Conservation (phyloP, 2,888 invertebrate genomes). For the Archaeoteleia sp. region DNA sequence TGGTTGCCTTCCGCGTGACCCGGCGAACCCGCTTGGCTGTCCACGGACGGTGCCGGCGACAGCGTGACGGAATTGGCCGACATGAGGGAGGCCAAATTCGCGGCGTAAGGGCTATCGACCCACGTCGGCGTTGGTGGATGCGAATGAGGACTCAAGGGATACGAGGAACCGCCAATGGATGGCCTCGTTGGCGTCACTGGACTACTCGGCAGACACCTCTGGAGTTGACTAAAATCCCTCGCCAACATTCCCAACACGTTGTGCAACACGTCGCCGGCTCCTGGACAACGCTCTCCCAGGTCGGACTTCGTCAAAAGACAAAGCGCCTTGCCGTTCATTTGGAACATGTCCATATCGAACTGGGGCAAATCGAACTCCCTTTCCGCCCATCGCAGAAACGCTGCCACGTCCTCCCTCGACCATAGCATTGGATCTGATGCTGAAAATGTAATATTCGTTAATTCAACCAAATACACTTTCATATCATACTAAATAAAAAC, state of each 20-base stretch:
- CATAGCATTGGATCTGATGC: conserved; percentile 92
- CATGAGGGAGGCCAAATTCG: conserved; percentile 83
- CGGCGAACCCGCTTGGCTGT: conserved; percentile 90
- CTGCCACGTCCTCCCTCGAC: conserved; percentile 91
- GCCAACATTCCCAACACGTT: conserved; percentile 93
- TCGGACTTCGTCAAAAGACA: conserved; percentile 93
- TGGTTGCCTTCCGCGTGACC: conserved; percentile 81
- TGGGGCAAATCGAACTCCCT: conserved; percentile 93
- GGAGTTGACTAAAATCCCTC: conserved; percentile 86
- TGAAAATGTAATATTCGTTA: conserved; percentile 54
- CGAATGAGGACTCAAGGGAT: conserved; percentile 87
- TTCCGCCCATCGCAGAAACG: conserved; percentile 93
- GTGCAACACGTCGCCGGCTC: conserved; percentile 94
- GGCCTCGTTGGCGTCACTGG: conserved; percentile 88
- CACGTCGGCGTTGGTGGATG: conserved; percentile 89
- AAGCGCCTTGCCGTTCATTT: conserved; percentile 97
- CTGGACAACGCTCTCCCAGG: conserved; percentile 92
- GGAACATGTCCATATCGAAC: conserved; percentile 94
- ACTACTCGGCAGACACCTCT: conserved; percentile 86
- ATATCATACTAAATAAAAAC: no score
- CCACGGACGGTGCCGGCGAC: conserved; percentile 92
- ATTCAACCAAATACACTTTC: no score
- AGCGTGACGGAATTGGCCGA: conserved; percentile 90
- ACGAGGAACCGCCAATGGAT: conserved; percentile 77
- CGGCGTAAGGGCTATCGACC: conserved; percentile 78